phyloP scores from a whole-genome alignment of 2,797 vertebrate species.

The Bryconaethiops microstoma region DNA sequence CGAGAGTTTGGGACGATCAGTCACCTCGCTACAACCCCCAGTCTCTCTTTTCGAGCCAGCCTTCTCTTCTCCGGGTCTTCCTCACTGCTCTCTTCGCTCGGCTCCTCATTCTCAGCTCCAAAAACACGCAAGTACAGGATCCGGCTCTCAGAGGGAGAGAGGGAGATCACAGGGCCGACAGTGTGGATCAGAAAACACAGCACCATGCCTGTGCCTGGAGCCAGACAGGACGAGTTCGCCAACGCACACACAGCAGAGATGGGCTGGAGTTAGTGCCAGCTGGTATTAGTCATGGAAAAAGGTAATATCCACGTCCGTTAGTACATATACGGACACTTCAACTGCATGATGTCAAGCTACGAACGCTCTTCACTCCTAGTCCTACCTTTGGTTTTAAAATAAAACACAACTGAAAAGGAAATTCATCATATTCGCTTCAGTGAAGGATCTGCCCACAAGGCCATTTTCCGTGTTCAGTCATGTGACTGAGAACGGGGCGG shows the following conservation, averaged over 20 bases:
- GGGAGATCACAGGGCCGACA: constrained; percentile 68
- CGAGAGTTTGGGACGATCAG: background rate
- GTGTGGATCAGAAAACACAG: constrained; percentile 85
- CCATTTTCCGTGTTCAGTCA: constrained; percentile 74
- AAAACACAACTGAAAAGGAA: background rate
- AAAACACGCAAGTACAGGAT: constrained; percentile 83
- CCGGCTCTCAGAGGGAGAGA: constrained; percentile 73
- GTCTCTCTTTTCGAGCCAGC: constrained; percentile 78
- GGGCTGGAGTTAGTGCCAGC: no score
- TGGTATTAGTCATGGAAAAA: background rate
- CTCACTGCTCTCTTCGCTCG: constrained; percentile 31
- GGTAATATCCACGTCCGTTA: background rate
- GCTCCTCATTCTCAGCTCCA: constrained; percentile 67
- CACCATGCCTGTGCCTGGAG: constrained; percentile 75
- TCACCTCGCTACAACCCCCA: constrained; percentile 78
- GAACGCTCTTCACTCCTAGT: background rate
- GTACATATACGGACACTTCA: background rate
- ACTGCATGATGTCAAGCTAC: background rate
- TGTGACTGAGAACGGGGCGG: constrained; percentile 57
- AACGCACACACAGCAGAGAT: no score
- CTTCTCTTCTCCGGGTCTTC: constrained; percentile 72
- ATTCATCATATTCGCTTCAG: background rate
- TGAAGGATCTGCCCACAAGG: background rate
- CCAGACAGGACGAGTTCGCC: background rate
- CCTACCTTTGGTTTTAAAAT: background rate